Base-by-base conservation (phyloP, 2,113 vertebrate species). In the Saimiri boliviensis region DNA sequence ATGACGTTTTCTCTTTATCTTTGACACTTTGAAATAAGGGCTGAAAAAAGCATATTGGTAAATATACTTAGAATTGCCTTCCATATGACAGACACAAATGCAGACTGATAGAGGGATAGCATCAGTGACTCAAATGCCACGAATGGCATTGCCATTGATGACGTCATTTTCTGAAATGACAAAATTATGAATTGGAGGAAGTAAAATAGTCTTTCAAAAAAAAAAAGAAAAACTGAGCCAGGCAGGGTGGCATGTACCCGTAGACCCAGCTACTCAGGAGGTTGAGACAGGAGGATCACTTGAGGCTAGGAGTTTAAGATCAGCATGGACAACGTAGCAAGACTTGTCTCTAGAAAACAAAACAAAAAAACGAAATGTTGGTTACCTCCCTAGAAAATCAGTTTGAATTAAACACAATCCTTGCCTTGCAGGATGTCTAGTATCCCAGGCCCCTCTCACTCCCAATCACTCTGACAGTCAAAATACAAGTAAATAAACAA, bases 1-100 rank as follows among this genome's bases (percentile, higher is more conserved):
- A 54, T 87, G 79, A 87, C 14, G 52, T 93, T 96, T 95, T 68
- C 56, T 93, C 42, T 92, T 93, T 82, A 63, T 95, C 47, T 58
- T 86, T 89, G 79, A 56, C 32, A 89, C 66, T 89, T 96, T 83
- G 68, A 88, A 91, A 90, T 49, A 89, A 86, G 27, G 14, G 8
- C 60, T 92, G n/a, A 58, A 63, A 73, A 76, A 58, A 25, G 54
- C 40, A 88, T 42, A 63, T 17, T 52, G 42, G 35, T 88, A 83
- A 85, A 45, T 60, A 92, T 30, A 66, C 85, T 86, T 95, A 89
- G 54, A 97, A 83, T 84, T 6, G 1, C 54, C 42, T 42, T 42
- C 42, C 42, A 42, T 42, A 42, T 42, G 42, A 42, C 42, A 42
- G 42, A 42, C 42, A 42, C 42, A 42, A 42, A 42, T 42, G 42